These are phyloP conservation scores for Carcharodon carcharias DNA, from an alignment of 2,797 vertebrate genomes.

Conservation along the genomic window DNA sequence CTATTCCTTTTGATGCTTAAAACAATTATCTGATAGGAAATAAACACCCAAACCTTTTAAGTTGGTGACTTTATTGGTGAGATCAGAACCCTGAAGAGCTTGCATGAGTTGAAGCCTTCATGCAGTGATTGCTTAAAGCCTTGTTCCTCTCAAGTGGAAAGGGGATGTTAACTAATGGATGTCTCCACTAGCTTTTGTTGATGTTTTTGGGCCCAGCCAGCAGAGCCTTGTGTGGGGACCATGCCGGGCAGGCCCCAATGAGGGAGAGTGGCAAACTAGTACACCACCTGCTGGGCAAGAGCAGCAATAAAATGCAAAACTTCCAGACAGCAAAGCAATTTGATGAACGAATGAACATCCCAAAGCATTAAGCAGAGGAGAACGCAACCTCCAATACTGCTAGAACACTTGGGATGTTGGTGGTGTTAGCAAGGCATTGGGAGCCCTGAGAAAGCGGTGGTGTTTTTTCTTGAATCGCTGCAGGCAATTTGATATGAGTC, in stretches of 20 bases:
- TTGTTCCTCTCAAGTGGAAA: not conserved
- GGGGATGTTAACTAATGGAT: not conserved
- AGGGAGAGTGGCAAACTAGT: not conserved
- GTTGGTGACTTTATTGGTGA: not conserved
- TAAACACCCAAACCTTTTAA: not conserved
- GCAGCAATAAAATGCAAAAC: too few species aligned
- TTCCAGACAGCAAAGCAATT: not conserved
- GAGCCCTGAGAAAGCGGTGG: not conserved
- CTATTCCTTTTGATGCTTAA: not conserved
- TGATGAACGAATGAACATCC: not conserved
- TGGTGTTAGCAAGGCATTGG: not conserved
- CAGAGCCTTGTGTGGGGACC: not conserved
- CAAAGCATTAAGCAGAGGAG: not conserved
- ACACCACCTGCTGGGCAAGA: not conserved
- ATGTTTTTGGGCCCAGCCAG: not conserved
- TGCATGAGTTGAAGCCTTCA: not conserved
- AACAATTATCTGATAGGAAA: not conserved
- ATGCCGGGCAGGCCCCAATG: not conserved
- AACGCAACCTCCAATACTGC: not conserved
- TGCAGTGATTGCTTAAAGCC: not conserved
- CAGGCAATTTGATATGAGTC: not conserved
- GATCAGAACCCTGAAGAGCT: not conserved
- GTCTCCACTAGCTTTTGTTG: not conserved
- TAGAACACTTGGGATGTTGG: not conserved
- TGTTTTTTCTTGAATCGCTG: not conserved